Evolutionary conservation across 2,113 vertebrate species (phyloP).

Genomic region (Catharus bicknelli): DNA sequence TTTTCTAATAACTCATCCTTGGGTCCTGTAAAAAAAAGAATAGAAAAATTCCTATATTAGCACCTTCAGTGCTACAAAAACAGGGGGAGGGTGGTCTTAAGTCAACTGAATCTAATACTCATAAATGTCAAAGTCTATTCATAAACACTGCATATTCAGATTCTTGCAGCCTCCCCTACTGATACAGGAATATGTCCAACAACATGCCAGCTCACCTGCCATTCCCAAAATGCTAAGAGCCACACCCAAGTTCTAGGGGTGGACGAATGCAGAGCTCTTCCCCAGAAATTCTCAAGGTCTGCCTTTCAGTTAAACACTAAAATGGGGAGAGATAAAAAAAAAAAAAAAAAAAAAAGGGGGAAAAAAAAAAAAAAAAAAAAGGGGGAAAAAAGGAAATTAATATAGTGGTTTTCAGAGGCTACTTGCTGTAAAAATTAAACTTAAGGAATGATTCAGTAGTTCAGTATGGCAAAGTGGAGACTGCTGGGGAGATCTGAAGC

Average conservation of each 20-base stretch:
- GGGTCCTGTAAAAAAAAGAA: neutral
- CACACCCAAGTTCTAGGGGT: neutral
- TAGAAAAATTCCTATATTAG: neutral
- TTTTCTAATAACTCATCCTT: neutral
- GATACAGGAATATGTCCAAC: neutral
- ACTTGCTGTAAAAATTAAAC: neutral
- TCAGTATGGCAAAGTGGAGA: neutral
- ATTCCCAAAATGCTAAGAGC: neutral
- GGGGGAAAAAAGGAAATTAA: neutral
- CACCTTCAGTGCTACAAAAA: neutral
- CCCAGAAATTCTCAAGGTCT: neutral
- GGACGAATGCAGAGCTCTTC: neutral
- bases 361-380: no score
- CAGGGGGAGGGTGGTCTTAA: neutral
- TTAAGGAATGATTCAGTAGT: neutral
- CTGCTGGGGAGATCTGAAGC: neutral
- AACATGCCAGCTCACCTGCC: neutral
- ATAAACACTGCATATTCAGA: accelerated
- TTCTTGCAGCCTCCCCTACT: neutral
- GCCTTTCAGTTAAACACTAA: neutral
- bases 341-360: no score
- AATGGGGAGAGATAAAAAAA: neutral
- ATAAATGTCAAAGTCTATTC: neutral
- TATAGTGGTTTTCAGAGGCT: neutral
- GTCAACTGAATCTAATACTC: neutral